Evolutionary conservation across 2,113 vertebrate genomes (phyloP), one percentile per base, ranked within the genome.

Genomic region (Orcinus orca): DNA sequence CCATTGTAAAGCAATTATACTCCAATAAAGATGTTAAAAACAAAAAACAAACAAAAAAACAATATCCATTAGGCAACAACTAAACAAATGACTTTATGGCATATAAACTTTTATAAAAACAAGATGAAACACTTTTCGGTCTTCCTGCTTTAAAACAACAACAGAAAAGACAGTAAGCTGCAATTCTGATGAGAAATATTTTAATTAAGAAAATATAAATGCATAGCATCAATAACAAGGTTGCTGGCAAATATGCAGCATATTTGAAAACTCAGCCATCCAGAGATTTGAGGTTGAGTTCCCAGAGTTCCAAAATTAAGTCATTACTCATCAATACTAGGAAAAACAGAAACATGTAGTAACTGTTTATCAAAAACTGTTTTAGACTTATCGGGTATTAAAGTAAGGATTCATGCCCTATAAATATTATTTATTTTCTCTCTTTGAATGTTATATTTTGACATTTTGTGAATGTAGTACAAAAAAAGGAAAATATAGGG

Each of bases 201-300:
- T 94, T 55, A 88, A 73, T 89, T 86, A 90, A 96, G 94, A 94
- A 74, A 67, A 93, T 62, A 9, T 65, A 70, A 96, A 89, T 11
- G 10, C 84, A 63, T 5, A 83, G 6, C 23, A 88, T 47, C 14
- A 74, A 36, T 47, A 88, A 38, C 4, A 62, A 95, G 11, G 23
- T 81, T 0, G 20, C 29, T 88, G 44, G 41, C 21, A 88, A 84
- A 94, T 36, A 53, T 18, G 85, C 10, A 55, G 18, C 20, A 71
- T 26, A n/a, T 63, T 6, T 5, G 58, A 84, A 87, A 94, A 89
- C 11, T 83, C 74, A 36, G 47, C 20, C 76, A 13, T 53, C 3
- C 15, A 83, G 17, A 10, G 2, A 55, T 13, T 70, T 53, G 74
- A 80, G 71, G n/a, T 9, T 74, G 60, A 80, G 1, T 21, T 14